phyloP scores from a whole-genome alignment of 2,113 vertebrate species.

The Misgurnus anguillicaudatus region DNA sequence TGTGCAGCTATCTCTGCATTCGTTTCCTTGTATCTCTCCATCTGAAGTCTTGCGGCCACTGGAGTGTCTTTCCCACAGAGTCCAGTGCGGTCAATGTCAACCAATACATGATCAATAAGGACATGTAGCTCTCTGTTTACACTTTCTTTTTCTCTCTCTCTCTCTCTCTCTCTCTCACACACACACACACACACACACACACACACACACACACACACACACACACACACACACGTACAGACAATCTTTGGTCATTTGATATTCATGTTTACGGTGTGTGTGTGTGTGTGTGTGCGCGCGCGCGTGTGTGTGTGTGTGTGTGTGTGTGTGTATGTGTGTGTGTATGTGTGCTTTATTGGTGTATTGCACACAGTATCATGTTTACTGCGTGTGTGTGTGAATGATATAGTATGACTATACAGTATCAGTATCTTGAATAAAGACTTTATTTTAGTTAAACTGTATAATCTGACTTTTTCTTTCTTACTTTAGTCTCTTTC shows the following conservation, averaged over 20 bases:
- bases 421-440: background rate
- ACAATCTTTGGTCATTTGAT: background rate
- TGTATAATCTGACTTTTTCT: background rate
- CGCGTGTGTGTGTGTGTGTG: background rate
- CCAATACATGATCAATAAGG: constrained; percentile 39
- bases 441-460: background rate
- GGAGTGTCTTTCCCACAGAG: constrained; percentile 30
- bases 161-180: background rate
- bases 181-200: no score
- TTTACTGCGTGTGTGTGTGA: background rate
- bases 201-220: no score
- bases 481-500: background rate
- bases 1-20: background rate
- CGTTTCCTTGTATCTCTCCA: background rate
- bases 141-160: background rate
- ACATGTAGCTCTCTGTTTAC: constrained; percentile 22
- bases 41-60: background rate
- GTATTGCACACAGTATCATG: no score
- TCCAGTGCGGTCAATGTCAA: constrained; percentile 30
- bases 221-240: background rate
- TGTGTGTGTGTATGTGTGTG: background rate
- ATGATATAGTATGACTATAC: no score
- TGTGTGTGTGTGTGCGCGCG: no score
- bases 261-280: background rate
- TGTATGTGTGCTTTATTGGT: no score